Evolutionary conservation across 1,140 invertebrate species (phyloP), one percentile per base, ranked within the genome.

Genomic region (Helicoverpa armigera): DNA sequence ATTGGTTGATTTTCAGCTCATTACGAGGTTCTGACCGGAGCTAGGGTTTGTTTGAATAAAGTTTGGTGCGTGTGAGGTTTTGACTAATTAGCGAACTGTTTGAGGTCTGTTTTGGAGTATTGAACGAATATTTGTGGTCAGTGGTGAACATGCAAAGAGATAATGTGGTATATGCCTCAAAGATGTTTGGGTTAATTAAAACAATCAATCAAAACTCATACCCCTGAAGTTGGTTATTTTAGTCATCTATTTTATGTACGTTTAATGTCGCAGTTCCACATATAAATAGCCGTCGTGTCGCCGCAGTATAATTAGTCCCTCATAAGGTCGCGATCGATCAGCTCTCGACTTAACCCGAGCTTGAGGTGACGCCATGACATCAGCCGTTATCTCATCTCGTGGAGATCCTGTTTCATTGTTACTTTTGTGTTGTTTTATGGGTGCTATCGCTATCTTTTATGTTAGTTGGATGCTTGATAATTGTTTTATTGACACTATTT

Each of bases 1-100:
- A 50, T 69, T 43, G 65, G n/a, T 69, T 23, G 65, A 13, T 69
- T 69, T 69, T 69, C 65, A 69, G 35, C 65, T 69, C 65, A 69
- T 69, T 69, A 69, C 9, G 43, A 18, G 65, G 11, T 69, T 69
- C 50, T 18, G n/a, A 18, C 9, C 11, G 9, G 43, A 23, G 16
- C 18, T 50, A 50, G 65, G 43, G 43, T 50, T 18, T 23, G 65
- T 69, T 69, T 50, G 10, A 43, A 16, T 50, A 23, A 50, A 18
- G n/a, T 50, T 67, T 50, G n/a, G 63, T 67, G 31, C 2, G 35
- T 50, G 18, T 69, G 48, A 18, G 65, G 50, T 48, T 48, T 67
- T 2, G 63, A 48, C 16, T 69, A 48, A 69, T 69, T 69, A 50
- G 65, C 43, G 43, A 12, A 9, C 9, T 14, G 43, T 69, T 43